Conservation (phyloP, 2,888 invertebrate genomes). For the Philonicus albiceps region DNA sequence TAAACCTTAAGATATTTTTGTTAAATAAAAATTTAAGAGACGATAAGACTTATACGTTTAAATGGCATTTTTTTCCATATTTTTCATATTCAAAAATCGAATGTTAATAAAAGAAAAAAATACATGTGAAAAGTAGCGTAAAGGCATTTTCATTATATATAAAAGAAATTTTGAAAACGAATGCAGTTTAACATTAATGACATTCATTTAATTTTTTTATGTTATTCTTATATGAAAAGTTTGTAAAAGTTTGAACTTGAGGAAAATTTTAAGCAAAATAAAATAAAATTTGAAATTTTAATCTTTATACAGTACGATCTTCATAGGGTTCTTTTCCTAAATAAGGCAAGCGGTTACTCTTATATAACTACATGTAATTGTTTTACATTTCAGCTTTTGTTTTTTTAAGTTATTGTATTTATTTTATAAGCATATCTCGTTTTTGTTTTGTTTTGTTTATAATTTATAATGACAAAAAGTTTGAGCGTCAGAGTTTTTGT, state of each 20-base stretch:
- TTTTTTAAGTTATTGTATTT: background rate
- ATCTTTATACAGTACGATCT: slow-evolving; percentile 6
- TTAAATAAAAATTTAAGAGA: background rate
- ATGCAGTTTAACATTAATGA: slow-evolving; percentile 7
- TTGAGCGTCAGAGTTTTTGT: slow-evolving; percentile 33
- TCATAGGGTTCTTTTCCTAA: slow-evolving; percentile 29
- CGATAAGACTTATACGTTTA: background rate
- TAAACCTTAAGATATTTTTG: background rate
- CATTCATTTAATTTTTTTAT: background rate
- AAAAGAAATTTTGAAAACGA: background rate
- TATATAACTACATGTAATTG: slow-evolving; percentile 22
- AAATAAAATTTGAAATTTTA: background rate
- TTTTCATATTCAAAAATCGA: background rate
- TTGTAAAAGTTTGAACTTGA: background rate
- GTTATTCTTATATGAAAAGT: background rate
- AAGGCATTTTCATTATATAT: background rate
- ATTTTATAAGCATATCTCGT: background rate
- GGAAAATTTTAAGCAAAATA: background rate
- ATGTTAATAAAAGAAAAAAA: background rate
- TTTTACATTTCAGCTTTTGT: background rate
- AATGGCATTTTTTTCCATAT: background rate
- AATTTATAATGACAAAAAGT: slow-evolving; percentile 20
- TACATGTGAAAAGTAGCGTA: background rate
- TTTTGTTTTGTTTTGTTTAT: too few species aligned
- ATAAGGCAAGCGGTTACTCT: slow-evolving; percentile 36